Evolutionary conservation across 2,888 invertebrate species (phyloP).

Genomic region (Phyto melanocephala): DNA sequence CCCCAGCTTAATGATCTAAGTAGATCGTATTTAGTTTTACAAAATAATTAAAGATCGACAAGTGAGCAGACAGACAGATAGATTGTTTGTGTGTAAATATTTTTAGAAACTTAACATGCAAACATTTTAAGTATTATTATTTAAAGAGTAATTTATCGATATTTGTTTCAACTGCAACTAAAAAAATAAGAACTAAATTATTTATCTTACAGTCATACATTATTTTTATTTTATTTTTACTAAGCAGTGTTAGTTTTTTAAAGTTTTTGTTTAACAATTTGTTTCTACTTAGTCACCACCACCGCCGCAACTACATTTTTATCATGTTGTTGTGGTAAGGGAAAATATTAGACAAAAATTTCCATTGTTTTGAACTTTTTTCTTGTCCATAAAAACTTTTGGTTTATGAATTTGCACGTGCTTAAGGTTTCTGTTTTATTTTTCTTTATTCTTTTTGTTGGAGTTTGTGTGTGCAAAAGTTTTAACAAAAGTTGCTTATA

Average conservation of each 20-base stretch:
- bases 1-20: background rate
- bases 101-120: conserved; percentile 16
- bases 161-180: background rate
- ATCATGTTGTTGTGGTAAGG: background rate
- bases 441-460: background rate
- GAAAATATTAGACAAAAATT: conserved; percentile 22
- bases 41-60: background rate
- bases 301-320: no score
- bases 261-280: background rate
- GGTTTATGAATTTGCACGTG: conserved; percentile 30
- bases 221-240: no score
- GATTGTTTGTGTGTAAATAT: background rate
- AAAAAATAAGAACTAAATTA: background rate
- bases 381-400: conserved; percentile 13
- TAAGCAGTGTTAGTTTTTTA: no score
- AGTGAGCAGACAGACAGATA: background rate
- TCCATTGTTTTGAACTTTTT: conserved; percentile 8
- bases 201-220: no score
- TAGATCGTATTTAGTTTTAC: background rate
- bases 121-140: conserved; percentile 2
- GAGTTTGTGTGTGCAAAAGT: background rate
- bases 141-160: background rate
- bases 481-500: conserved; percentile 26
- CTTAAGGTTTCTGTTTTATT: conserved; percentile 1
- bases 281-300: background rate